These are phyloP conservation scores for Eilema griseolum DNA, from an alignment of 2,888 invertebrate species.

Conservation along the genomic window DNA sequence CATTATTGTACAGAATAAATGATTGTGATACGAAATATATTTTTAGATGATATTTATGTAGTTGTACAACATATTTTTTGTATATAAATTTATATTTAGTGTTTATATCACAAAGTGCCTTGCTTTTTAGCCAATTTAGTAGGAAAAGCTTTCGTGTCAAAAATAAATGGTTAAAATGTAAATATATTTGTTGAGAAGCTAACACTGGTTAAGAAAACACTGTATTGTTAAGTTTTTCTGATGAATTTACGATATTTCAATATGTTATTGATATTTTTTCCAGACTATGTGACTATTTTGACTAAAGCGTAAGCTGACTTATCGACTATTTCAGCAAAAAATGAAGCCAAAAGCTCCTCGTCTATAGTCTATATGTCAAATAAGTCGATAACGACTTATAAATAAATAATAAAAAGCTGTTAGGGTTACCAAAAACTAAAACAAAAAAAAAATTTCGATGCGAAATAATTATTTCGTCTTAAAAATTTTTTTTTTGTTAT, in stretches of 20 bases:
- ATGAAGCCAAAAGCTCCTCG: not conserved
- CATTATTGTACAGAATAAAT: constrained; percentile 67
- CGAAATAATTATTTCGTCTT: too few species aligned
- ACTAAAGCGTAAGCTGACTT: constrained; percentile 21
- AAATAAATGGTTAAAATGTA: constrained; percentile 46
- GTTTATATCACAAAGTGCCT: constrained; percentile 66
- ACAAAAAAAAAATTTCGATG: not conserved
- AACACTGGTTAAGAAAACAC: constrained; percentile 76
- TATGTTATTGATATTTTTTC: constrained; percentile 42
- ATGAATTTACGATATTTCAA: constrained; percentile 68
- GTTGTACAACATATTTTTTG: constrained; percentile 61
- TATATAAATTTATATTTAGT: constrained; percentile 56
- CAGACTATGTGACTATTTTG: constrained; percentile 27
- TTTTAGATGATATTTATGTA: constrained; percentile 77
- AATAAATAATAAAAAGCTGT: constrained; percentile 19
- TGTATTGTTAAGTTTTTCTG: constrained; percentile 70
- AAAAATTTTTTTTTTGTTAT: not conserved
- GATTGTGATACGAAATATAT: constrained; percentile 79
- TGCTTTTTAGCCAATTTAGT: constrained; percentile 62
- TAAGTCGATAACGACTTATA: constrained; percentile 35
- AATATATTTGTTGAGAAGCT: constrained; percentile 62
- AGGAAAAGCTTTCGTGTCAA: constrained; percentile 53
- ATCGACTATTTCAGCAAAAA: constrained; percentile 18
- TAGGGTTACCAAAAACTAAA: constrained; percentile 27
- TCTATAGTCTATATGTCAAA: constrained; percentile 18